phyloP scores from a whole-genome alignment of 2,888 invertebrate species.

The Drosophila flavopinicola region DNA sequence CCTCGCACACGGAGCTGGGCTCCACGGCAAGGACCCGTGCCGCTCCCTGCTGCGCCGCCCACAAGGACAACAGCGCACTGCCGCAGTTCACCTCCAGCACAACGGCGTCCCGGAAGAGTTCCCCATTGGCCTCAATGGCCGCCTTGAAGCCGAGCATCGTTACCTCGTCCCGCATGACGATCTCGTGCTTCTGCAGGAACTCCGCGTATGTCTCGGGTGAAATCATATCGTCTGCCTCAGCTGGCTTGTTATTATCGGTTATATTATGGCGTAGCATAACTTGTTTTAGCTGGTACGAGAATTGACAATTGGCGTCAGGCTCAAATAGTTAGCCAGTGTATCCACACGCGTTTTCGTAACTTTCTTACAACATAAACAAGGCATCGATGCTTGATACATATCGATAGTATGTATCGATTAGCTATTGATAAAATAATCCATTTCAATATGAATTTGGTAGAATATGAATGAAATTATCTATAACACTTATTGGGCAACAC shows the following conservation, averaged over 20 bases:
- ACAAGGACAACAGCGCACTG: conserved; percentile 44
- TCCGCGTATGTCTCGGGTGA: conserved; percentile 14
- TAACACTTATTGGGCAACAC: too few relatives aligned
- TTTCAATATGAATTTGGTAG: too few relatives aligned
- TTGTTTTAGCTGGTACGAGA: neutral
- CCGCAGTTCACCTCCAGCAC: conserved; percentile 56
- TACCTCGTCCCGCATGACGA: conserved; percentile 19
- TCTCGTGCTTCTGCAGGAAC: conserved; percentile 33
- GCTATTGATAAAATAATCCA: too few relatives aligned
- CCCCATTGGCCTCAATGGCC: conserved; percentile 31
- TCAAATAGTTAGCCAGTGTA: too few relatives aligned
- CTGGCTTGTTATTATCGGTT: neutral
- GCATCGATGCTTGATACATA: too few relatives aligned
- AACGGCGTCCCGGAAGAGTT: conserved; percentile 31
- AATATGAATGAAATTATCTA: too few relatives aligned
- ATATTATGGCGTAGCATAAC: neutral
- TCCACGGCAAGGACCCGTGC: conserved; percentile 42
- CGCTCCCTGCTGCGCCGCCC: conserved; percentile 51
- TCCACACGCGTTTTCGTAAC: too few relatives aligned
- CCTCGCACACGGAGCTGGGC: conserved; percentile 21
- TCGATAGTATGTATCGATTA: too few relatives aligned
- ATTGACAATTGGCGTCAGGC: too few relatives aligned
- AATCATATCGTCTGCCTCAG: neutral
- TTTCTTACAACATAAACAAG: too few relatives aligned
- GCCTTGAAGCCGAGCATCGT: conserved; percentile 37